Percentiles rank a stretch among this genome's conserved stretches.
Conservation (phyloP, 2,113 vertebrate genomes). For the Willisornis vidua region DNA sequence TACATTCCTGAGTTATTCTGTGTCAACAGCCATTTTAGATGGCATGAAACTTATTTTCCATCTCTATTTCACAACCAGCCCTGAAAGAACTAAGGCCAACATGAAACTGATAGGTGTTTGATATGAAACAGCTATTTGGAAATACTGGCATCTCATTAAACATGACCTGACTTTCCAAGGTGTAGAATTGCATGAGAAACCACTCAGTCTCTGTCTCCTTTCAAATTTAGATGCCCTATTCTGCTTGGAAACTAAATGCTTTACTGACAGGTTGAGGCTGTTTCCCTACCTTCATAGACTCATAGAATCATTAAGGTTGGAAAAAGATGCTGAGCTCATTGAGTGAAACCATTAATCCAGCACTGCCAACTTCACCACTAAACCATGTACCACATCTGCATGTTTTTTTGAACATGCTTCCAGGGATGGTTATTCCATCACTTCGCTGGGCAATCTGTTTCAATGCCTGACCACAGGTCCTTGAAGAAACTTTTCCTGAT, state of each 20-base stretch:
- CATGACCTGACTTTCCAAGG: neutral
- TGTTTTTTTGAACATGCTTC: neutral
- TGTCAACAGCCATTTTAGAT: neutral
- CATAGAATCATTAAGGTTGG: neutral
- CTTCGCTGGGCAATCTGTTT: neutral
- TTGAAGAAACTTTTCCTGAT: neutral
- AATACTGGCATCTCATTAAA: conserved; percentile 1
- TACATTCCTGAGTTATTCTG: conserved; percentile 25
- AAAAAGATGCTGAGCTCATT: neutral
- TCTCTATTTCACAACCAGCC: neutral
- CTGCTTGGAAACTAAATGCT: neutral
- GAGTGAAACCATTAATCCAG: neutral
- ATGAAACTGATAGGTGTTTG: neutral
- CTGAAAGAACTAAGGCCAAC: neutral
- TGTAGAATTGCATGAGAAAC: neutral
- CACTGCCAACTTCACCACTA: neutral
- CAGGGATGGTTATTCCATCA: neutral
- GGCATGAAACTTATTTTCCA: neutral
- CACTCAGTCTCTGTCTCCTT: neutral
- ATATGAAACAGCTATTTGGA: conserved; percentile 11
- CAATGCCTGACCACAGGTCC: neutral
- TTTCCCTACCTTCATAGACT: neutral
- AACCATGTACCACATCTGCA: neutral
- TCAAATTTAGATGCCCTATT: neutral
- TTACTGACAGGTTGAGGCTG: neutral